phyloP scores from a whole-genome alignment of 1,140 invertebrate genomes.

The Drosophila willistoni region DNA sequence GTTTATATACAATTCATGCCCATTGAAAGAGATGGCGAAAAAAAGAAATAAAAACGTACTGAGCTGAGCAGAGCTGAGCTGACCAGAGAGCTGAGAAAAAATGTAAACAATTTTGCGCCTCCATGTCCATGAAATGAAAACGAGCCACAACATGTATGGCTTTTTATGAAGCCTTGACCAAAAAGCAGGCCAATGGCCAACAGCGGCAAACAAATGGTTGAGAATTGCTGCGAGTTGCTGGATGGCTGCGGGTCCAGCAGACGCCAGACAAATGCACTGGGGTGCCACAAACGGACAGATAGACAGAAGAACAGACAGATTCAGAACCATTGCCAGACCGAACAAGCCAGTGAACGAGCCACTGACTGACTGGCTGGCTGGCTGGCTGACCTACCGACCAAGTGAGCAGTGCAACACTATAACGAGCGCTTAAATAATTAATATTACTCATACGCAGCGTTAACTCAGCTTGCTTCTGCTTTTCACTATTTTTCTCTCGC shows the following conservation, averaged over 20 bases:
- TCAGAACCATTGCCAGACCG: not conserved
- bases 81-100: constrained; percentile 48
- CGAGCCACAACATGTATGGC: constrained; percentile 49
- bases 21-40: constrained; percentile 30
- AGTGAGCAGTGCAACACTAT: constrained; percentile 65
- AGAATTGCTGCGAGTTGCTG: constrained; percentile 13
- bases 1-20: constrained; percentile 37
- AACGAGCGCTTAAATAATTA: constrained; percentile 80
- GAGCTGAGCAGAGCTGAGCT: constrained; percentile 29
- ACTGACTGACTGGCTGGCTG: constrained; percentile 44
- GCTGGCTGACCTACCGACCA: constrained; percentile 20
- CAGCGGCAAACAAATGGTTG: constrained; percentile 56
- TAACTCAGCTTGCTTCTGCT: constrained; percentile 25
- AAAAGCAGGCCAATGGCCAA: constrained; percentile 71
- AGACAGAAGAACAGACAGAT: constrained; percentile 9
- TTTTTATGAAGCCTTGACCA: constrained; percentile 71
- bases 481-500: constrained; percentile 2
- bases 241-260: constrained; percentile 25
- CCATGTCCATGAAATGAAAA: constrained; percentile 19
- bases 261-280: constrained; percentile 75
- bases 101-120: constrained; percentile 74
- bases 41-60: constrained; percentile 24
- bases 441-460: constrained; percentile 72
- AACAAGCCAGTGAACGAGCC: not conserved
- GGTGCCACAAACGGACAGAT: constrained; percentile 70